Evolutionary conservation across 2,888 invertebrate genomes (phyloP).

Genomic region (Oithona nana): DNA sequence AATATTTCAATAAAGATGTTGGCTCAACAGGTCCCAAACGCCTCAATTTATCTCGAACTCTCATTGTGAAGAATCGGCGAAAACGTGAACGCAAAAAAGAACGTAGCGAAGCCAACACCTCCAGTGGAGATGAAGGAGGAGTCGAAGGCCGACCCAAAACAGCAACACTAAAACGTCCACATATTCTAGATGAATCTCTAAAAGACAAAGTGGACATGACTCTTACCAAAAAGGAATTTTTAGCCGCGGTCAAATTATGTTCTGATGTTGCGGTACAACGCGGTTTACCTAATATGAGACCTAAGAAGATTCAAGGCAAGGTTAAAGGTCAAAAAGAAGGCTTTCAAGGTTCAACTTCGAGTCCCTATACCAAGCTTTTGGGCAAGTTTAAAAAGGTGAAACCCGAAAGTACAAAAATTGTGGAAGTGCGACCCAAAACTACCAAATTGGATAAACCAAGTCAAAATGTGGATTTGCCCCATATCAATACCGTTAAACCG

Average conservation of each 20-base stretch:
- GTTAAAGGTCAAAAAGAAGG: neutral
- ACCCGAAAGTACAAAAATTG: neutral
- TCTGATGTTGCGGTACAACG: neutral
- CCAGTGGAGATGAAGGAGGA: neutral
- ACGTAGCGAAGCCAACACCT: neutral
- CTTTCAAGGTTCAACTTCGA: neutral
- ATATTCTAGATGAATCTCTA: conserved; percentile 4
- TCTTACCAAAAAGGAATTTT: conserved; percentile 11
- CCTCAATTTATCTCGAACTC: neutral
- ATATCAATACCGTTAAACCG: neutral
- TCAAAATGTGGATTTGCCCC: neutral
- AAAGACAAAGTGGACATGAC: conserved; percentile 15
- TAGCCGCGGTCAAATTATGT: conserved; percentile 9
- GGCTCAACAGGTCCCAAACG: no score
- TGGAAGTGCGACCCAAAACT: neutral
- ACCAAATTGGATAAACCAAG: neutral
- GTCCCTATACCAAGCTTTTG: neutral
- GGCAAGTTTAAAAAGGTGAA: neutral
- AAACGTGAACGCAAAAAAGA: neutral
- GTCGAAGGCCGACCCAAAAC: neutral
- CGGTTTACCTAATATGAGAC: neutral
- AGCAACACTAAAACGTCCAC: conserved; percentile 4
- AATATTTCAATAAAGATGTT: no score
- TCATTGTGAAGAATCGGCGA: neutral
- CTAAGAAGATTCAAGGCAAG: neutral